Percentiles rank a stretch among this genome's conserved stretches.
These are phyloP conservation scores for Halictus ligatus DNA, from an alignment of 2,888 invertebrate species.

Conservation along the genomic window DNA sequence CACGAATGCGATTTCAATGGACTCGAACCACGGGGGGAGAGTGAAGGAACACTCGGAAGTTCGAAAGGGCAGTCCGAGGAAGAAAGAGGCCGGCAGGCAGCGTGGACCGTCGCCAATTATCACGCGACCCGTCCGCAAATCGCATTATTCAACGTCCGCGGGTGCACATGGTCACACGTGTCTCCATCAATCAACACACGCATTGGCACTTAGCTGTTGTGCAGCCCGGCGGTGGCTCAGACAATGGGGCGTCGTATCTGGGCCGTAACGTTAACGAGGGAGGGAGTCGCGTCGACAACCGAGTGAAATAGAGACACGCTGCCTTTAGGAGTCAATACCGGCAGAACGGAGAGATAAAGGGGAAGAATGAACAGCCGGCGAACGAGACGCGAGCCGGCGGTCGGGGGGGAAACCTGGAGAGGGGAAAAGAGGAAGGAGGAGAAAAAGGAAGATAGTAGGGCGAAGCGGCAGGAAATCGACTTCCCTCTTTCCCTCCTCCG, in stretches of 20 bases:
- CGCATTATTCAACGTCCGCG: slow-evolving; percentile 32
- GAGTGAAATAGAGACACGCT: slow-evolving; percentile 22
- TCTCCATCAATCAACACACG: slow-evolving; percentile 42
- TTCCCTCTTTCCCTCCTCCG: not conserved
- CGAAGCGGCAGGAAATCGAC: slow-evolving; percentile 37
- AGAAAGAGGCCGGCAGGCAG: not conserved
- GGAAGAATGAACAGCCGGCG: slow-evolving; percentile 25
- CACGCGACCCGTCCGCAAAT: not conserved
- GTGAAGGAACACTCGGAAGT: not conserved
- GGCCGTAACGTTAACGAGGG: slow-evolving; percentile 45
- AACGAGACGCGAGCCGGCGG: not conserved
- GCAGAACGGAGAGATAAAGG: slow-evolving; percentile 25
- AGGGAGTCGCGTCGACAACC: slow-evolving; percentile 14
- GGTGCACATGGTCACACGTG: slow-evolving; percentile 37
- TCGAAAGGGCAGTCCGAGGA: not conserved
- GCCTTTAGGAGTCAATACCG: slow-evolving; percentile 36
- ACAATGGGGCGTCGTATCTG: slow-evolving; percentile 58
- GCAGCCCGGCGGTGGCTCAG: not conserved
- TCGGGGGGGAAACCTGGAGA: not conserved
- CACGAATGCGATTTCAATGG: not conserved
- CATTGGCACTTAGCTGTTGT: slow-evolving; percentile 36
- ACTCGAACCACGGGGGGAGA: not conserved
- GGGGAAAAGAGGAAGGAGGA: not conserved
- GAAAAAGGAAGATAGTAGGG: slow-evolving; percentile 5
- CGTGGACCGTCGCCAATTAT: slow-evolving; percentile 12